A percentile compares a stretch with the other conserved stretches of the same genome.
phyloP scores from a whole-genome alignment of 2,888 invertebrate species.

The Athalia cordata region DNA sequence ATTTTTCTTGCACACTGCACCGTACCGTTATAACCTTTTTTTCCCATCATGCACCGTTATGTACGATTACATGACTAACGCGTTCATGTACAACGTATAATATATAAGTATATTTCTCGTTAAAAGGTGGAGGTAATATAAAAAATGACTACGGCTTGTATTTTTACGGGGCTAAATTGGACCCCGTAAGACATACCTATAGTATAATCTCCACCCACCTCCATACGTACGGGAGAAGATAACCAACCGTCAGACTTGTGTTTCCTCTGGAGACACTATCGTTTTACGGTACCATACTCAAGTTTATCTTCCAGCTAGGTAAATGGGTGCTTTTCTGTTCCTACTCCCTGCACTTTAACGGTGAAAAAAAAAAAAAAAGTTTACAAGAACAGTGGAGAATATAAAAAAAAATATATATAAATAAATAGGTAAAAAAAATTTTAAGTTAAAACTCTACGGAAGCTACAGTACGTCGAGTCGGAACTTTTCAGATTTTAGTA shows the following conservation, averaged over 20 bases:
- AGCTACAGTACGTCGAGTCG: no score
- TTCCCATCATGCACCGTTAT: neutral
- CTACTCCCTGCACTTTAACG: neutral
- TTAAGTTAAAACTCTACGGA: no score
- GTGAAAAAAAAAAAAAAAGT: constrained; percentile 30
- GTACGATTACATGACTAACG: no score
- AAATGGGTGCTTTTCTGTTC: constrained; percentile 30
- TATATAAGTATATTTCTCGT: neutral
- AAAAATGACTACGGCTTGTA: neutral
- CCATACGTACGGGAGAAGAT: constrained; percentile 4
- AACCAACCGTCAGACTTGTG: constrained; percentile 9
- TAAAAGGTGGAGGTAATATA: neutral
- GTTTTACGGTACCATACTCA: constrained; percentile 38
- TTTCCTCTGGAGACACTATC: constrained; percentile 34
- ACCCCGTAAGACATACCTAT: neutral
- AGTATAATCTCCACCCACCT: neutral
- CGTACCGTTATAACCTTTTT: neutral
- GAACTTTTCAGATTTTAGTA: no score
- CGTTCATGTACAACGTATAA: neutral
- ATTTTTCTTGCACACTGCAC: neutral
- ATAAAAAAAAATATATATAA: neutral
- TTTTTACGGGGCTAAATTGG: constrained; percentile 27
- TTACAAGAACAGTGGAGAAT: constrained; percentile 13
- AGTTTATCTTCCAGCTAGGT: constrained; percentile 21
- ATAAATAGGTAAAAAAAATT: neutral